Base-by-base conservation (phyloP, 2,888 invertebrate species). In the Acrocera orbiculus region DNA sequence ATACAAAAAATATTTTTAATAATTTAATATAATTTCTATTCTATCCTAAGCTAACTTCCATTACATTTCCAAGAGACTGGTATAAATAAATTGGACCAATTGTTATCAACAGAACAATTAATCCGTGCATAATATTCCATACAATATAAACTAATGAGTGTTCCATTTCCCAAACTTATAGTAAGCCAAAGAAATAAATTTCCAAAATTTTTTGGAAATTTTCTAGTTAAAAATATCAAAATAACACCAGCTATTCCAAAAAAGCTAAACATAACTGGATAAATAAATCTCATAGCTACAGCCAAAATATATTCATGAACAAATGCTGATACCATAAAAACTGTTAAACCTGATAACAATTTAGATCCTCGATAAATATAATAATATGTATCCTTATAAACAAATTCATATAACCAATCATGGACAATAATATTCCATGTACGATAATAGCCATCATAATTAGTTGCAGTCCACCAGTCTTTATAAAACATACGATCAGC, bases 371-470 rank as follows among this genome's bases (percentile, higher is more conserved):
- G 48, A 1, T 49, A 43, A 1, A 65, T 34, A n/a, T 53, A 44
- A 32, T 58, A 59, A 40, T 57, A 57, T 4, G 63, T 44, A n/a
- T 83, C 86, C 47, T 70, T 73, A 58, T 85, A 87, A 37, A 92
- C 65, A 56, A 87, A 85, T 3, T 73, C 71, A 45, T 83, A 78
- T 1, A 92, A 65, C 87, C 89, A 92, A 43, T 85, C 82, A 53
- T 89, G 79, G 0, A 92, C 86, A 1, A 87, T 73, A 23, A 80
- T 68, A 56, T 92, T 92, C 90, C 90, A 92, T 3, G 76, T 77
- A 10, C 86, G 70, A 54, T 82, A 89, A 57, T 76, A 90, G 13
- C 63, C 65, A 0, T 73, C 69, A 56, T 73, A 87, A 16, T 73
- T 71, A 1, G 73, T 72, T 3, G 76, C 70, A 37, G 79, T 86